These are phyloP conservation scores for Sinopyrophorus schimmeli DNA, from an alignment of 2,888 invertebrate species.

Conservation along the genomic window DNA sequence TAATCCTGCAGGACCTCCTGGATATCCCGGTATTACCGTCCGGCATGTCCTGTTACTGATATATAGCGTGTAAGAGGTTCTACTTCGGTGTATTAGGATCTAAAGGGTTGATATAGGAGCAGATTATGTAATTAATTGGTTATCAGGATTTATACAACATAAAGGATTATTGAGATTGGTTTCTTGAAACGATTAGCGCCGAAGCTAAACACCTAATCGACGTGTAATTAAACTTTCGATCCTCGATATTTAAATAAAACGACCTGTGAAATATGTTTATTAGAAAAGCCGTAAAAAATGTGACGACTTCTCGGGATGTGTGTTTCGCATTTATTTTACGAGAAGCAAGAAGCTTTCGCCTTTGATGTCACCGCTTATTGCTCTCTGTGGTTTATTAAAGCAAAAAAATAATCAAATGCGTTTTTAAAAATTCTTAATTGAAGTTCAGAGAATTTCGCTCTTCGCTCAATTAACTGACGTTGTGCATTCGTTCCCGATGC, in stretches of 20 bases:
- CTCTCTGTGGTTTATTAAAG: conserved; percentile 46
- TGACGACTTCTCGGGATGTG: too few species aligned
- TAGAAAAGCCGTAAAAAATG: not conserved
- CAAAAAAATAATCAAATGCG: conserved; percentile 47
- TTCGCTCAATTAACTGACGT: conserved; percentile 48
- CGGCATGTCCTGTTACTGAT: conserved; percentile 40
- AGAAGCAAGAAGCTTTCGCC: conserved; percentile 12
- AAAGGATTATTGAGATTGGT: conserved; percentile 31
- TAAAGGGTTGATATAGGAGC: conserved; percentile 46
- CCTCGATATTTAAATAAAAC: too few species aligned
- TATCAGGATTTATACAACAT: conserved; percentile 42
- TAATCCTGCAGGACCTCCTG: conserved; percentile 51
- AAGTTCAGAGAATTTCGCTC: conserved; percentile 44
- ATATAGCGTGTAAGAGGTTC: conserved; percentile 37
- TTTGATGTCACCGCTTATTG: conserved; percentile 44
- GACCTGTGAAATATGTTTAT: not conserved
- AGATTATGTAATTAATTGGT: conserved; percentile 55
- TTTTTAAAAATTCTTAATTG: conserved; percentile 49
- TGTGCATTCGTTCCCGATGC: conserved; percentile 43
- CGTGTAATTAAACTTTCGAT: too few species aligned
- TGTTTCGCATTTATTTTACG: too few species aligned
- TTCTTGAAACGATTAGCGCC: conserved; percentile 29
- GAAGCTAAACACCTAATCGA: conserved; percentile 9
- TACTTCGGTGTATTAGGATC: conserved; percentile 40
- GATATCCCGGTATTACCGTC: conserved; percentile 42